Base-by-base conservation (phyloP, 2,888 invertebrate species). In the Lottia gigantea region DNA sequence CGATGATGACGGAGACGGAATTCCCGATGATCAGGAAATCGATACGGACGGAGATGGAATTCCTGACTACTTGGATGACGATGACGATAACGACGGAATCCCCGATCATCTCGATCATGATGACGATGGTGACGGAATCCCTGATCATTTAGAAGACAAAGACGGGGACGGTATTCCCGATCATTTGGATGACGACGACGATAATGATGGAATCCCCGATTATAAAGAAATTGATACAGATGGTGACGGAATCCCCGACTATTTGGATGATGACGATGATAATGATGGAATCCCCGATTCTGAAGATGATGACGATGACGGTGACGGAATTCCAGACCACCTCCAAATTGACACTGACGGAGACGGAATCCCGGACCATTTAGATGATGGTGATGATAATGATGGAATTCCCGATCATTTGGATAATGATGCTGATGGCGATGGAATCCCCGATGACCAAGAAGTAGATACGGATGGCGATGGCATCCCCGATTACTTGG, bases 91-190 rank as follows among this genome's bases (percentile, higher is more conserved):
- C 62, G 84, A 82, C 73, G 80, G 81, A 8, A 78, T 80, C 25
- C 76, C 76, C 15, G 80, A 82, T 64, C 62, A 79, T 26, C 26
- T 74, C n/a, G 78, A 81, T 19, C 63, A 62, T 16, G 76, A 76
- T 19, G 63, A 31, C 6, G 81, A 82, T 71, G 80, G 79, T 15
- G 81, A 82, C 72, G 82, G 82, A 15, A 77, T 82, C 8, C 80
- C 78, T n/a, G 78, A 80, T 61, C 14, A 70, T 61, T 46, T 64
- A 40, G 75, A 80, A 47, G 85, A 85, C 65, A 64, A 71, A 6
- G 83, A 83, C 71, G 79, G 79, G 1, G 82, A 84, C 73, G 83
- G 83, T 2, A 82, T 83, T 4, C 83, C 83, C 3, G 83, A 83
- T 68, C 68, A 79, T 62, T 66, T 78, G 16, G 83, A 83, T 61